Conservation (phyloP, 1,140 invertebrate genomes). For the Trigoniulus corallinus region DNA sequence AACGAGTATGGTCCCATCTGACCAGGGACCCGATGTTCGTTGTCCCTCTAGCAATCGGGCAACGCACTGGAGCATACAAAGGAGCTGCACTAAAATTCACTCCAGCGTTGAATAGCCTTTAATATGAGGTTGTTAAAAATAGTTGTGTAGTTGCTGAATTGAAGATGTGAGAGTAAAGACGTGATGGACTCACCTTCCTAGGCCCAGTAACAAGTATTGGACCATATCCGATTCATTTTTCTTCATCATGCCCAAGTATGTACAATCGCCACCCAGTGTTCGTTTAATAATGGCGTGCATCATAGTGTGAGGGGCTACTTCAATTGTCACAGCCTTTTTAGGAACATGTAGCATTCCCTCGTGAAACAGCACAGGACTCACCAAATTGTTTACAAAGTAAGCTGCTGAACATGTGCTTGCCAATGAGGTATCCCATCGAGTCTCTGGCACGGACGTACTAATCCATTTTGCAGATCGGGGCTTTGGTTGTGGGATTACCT, state of each 20-base stretch:
- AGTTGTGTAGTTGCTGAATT: background rate
- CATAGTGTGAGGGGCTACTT: conserved; percentile 81
- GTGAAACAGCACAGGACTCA: conserved; percentile 42
- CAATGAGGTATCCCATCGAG: conserved; percentile 52
- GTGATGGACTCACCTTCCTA: conserved; percentile 47
- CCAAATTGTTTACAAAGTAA: conserved; percentile 91
- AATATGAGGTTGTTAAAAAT: conserved; percentile 30
- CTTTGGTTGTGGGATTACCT: conserved; percentile 60
- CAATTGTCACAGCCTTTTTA: conserved; percentile 69
- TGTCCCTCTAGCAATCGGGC: conserved; percentile 34
- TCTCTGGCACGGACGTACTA: conserved; percentile 74
- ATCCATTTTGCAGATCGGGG: conserved; percentile 67
- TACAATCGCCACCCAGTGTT: conserved; percentile 37
- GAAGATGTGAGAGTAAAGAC: conserved; percentile 4
- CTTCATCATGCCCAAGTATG: conserved; percentile 62
- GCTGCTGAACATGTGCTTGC: conserved; percentile 69
- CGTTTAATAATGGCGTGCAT: conserved; percentile 73
- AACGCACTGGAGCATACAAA: conserved; percentile 44
- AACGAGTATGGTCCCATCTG: conserved; percentile 74
- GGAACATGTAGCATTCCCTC: conserved; percentile 71
- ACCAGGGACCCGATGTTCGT: conserved; percentile 69
- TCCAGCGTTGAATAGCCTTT: conserved; percentile 61
- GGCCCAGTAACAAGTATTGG: conserved; percentile 42
- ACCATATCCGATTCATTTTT: conserved; percentile 48
- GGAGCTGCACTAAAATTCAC: conserved; percentile 52